phyloP scores from a whole-genome alignment of 1,140 invertebrate species.

The Papilio xuthus region DNA sequence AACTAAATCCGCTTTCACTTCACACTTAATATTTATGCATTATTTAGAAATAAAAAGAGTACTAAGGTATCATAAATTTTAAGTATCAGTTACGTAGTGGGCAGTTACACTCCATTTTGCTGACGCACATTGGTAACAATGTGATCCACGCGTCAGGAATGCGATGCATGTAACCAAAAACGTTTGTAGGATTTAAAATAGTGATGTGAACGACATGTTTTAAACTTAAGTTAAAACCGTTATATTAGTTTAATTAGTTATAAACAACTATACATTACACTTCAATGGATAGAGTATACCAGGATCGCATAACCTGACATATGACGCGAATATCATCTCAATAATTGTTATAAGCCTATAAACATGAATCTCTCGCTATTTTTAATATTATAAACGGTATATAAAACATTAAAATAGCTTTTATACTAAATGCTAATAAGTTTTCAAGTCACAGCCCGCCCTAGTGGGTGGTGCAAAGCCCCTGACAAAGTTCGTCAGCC shows the following conservation, averaged over 20 bases:
- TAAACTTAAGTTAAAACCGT: background rate
- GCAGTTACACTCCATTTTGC: background rate
- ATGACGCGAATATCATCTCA: too few relatives aligned
- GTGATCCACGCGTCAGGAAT: background rate
- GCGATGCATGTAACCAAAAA: background rate
- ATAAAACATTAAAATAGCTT: background rate
- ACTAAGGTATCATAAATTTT: background rate
- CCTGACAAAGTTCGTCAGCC: conserved; percentile 14
- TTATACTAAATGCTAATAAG: background rate
- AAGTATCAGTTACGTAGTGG: background rate
- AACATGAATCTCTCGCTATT: background rate
- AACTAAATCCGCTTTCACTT: background rate
- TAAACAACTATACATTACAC: too few relatives aligned
- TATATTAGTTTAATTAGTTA: too few relatives aligned
- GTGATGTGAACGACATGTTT: background rate
- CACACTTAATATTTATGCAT: background rate
- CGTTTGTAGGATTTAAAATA: background rate
- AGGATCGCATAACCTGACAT: too few relatives aligned
- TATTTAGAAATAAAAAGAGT: background rate
- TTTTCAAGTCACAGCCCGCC: background rate
- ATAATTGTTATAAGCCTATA: too few relatives aligned
- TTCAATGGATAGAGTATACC: too few relatives aligned
- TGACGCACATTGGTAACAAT: conserved; percentile 13
- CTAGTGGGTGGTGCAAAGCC: conserved; percentile 23
- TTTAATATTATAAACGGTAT: background rate